Evolutionary conservation across 92 coral and sea anemone species (phyloP).

Genomic region (Desmophyllum pertusum): DNA sequence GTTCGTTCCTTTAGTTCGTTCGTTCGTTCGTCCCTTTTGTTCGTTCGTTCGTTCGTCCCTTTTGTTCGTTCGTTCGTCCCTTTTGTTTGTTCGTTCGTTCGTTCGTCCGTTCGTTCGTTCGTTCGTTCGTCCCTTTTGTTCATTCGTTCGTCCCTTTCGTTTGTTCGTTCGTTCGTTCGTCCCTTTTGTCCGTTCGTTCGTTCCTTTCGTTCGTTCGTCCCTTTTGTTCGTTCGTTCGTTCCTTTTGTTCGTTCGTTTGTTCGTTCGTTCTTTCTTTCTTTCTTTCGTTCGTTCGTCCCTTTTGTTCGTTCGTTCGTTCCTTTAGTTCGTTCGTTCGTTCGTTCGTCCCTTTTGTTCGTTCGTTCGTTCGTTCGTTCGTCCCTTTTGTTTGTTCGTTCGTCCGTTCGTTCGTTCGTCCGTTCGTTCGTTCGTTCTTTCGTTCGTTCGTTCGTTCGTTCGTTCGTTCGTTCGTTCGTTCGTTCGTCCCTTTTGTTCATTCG

Average conservation of each 20-base stretch:
- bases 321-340: neutral
- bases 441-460: neutral
- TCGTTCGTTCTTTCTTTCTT: neutral
- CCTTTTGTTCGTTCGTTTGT: too few species aligned
- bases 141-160: neutral
- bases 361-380: neutral
- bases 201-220: too few species aligned
- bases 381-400: too few species aligned
- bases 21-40: neutral
- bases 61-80: neutral
- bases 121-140: neutral
- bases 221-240: neutral
- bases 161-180: neutral
- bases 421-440: neutral
- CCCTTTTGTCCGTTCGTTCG: too few species aligned
- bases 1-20: neutral
- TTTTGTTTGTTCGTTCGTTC: neutral
- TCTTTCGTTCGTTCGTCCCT: neutral
- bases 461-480: neutral
- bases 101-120: neutral
- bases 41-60: neutral
- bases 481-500: neutral
- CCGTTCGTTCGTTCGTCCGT: neutral
- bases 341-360: neutral
- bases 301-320: neutral